Percentiles rank a stretch among this genome's conserved stretches.
These are phyloP conservation scores for Dendroctonus valens DNA, from an alignment of 1,140 invertebrate species.

Conservation along the genomic window DNA sequence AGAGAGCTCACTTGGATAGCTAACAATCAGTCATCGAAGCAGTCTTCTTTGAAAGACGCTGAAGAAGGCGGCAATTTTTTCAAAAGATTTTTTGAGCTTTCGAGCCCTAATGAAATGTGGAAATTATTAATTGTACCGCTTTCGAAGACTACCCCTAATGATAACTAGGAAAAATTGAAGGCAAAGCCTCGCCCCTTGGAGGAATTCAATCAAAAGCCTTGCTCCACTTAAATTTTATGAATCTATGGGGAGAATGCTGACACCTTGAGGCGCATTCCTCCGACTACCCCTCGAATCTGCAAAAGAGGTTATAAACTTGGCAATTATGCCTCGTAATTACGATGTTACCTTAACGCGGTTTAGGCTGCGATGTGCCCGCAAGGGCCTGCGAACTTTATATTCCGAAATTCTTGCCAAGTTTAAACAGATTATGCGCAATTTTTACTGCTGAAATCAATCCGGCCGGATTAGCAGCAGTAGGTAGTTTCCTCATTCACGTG, in stretches of 20 bases:
- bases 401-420: slow-evolving; percentile 10
- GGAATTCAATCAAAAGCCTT: slow-evolving; percentile 15
- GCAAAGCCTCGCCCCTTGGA: neutral
- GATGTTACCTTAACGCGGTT: slow-evolving; percentile 24
- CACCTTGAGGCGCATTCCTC: slow-evolving; percentile 19
- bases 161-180: neutral
- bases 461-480: too few relatives aligned
- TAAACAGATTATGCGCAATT: neutral
- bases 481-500: neutral
- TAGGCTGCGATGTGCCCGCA: slow-evolving; percentile 4
- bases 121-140: too few relatives aligned
- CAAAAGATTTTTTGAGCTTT: too few relatives aligned
- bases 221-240: slow-evolving; percentile 12
- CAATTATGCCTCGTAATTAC: slow-evolving; percentile 25
- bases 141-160: too few relatives aligned
- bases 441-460: neutral
- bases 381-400: slow-evolving; percentile 11
- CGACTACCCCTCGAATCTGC: slow-evolving; percentile 14
- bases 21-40: too few relatives aligned
- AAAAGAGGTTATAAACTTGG: slow-evolving; percentile 22
- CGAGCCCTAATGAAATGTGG: too few relatives aligned
- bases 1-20: too few relatives aligned
- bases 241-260: slow-evolving; percentile 6
- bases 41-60: too few relatives aligned
- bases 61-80: too few relatives aligned